Evolutionary conservation across 2,113 vertebrate species (phyloP).

Genomic region (Cygnus buccinator): DNA sequence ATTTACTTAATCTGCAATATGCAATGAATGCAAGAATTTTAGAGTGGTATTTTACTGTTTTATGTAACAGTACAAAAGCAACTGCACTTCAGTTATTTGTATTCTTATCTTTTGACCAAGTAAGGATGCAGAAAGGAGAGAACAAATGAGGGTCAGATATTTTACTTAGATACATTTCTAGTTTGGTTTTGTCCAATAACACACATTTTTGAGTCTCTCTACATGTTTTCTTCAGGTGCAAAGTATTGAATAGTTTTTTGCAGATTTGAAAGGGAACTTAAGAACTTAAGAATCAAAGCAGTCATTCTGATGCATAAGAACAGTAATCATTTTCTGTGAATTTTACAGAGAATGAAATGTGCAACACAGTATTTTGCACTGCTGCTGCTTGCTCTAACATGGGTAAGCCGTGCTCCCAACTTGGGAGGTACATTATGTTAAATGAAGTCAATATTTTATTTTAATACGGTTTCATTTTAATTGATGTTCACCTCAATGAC

Average conservation of each 20-base stretch:
- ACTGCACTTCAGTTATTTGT: neutral
- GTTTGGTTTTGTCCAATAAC: neutral
- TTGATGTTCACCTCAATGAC: slow-evolving; percentile 49
- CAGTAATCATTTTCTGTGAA: neutral
- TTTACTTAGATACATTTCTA: neutral
- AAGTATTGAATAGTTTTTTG: neutral
- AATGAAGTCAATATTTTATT: slow-evolving; percentile 53
- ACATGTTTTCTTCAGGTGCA: neutral
- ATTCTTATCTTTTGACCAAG: neutral
- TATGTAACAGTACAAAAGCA: neutral
- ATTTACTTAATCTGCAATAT: neutral
- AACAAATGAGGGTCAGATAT: neutral
- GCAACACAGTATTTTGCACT: neutral
- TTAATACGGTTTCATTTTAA: slow-evolving; percentile 53
- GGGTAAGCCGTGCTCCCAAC: neutral
- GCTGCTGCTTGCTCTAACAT: neutral
- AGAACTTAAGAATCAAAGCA: neutral
- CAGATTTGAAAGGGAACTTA: neutral
- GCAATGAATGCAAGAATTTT: neutral
- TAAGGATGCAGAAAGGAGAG: neutral
- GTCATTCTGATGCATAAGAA: neutral
- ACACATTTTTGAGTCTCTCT: neutral
- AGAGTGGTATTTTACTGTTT: neutral
- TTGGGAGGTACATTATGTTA: neutral
- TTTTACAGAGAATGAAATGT: neutral